phyloP scores from a whole-genome alignment of 2,113 vertebrate species.

The Vicugna pacos region DNA sequence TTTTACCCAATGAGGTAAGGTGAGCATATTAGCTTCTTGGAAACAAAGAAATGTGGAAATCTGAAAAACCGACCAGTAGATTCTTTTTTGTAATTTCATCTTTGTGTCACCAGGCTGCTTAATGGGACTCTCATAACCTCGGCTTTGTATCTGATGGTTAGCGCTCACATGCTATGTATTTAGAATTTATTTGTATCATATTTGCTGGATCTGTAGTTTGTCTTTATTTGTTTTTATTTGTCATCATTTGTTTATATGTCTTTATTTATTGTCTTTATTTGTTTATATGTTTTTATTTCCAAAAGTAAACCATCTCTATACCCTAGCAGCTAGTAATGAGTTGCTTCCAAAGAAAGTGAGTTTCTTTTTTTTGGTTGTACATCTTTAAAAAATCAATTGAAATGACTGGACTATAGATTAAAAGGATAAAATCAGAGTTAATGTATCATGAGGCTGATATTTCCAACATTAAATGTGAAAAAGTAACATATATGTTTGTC shows the following conservation, averaged over 20 bases:
- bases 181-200: neutral
- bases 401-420: constrained; percentile 54
- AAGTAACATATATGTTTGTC: neutral
- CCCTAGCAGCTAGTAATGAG: constrained; percentile 17
- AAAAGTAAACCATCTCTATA: neutral
- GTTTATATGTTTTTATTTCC: neutral
- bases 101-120: neutral
- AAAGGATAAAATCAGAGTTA: constrained; percentile 53
- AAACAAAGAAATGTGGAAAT: neutral
- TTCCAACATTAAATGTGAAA: constrained; percentile 60
- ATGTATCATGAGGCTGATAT: neutral
- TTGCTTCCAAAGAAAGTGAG: neutral
- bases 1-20: neutral
- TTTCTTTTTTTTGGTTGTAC: constrained; percentile 51
- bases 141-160: neutral
- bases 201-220: neutral
- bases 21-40: neutral
- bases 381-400: constrained; percentile 66
- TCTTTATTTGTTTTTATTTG: neutral
- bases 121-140: too few species aligned
- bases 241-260: neutral
- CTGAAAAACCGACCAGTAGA: neutral
- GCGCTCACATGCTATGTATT: neutral
- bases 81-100: neutral
- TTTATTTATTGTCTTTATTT: neutral